These are phyloP conservation scores for Eubasilissa regina DNA, from an alignment of 1,140 invertebrate genomes.

Conservation along the genomic window DNA sequence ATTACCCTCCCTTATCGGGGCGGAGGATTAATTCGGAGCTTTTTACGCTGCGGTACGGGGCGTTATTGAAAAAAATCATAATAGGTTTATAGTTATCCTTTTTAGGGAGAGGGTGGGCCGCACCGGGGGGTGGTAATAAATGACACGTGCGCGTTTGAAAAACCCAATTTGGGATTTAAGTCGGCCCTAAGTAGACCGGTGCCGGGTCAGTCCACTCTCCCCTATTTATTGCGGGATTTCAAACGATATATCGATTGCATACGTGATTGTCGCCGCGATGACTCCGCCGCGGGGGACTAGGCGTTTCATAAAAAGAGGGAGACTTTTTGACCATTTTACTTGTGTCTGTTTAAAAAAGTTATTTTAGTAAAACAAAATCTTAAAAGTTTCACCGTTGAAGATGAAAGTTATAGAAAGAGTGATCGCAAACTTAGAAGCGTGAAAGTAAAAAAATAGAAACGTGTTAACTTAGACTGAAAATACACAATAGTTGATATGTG, in stretches of 20 bases:
- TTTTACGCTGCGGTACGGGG: slow-evolving; percentile 53
- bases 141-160: slow-evolving; percentile 74
- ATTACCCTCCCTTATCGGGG: slow-evolving; percentile 56
- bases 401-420: too few relatives aligned
- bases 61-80: slow-evolving; percentile 60
- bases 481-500: too few relatives aligned
- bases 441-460: too few relatives aligned
- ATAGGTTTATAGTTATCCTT: slow-evolving; percentile 61
- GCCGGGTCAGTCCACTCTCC: slow-evolving; percentile 55
- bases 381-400: too few relatives aligned
- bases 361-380: too few relatives aligned
- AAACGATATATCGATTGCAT: slow-evolving; percentile 61
- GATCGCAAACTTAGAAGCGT: too few relatives aligned
- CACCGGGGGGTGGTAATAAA: slow-evolving; percentile 69
- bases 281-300: slow-evolving; percentile 12
- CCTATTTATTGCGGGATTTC: slow-evolving; percentile 60
- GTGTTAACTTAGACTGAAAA: too few relatives aligned
- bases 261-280: slow-evolving; percentile 57
- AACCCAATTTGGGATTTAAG: slow-evolving; percentile 75
- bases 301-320: too few relatives aligned
- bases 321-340: too few relatives aligned
- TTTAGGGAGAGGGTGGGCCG: slow-evolving; percentile 45
- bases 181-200: slow-evolving; percentile 70
- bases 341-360: too few relatives aligned
- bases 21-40: slow-evolving; percentile 55